A percentile compares a stretch with the other conserved stretches of the same genome.
Conservation (phyloP, 2,888 invertebrate species). For the Epistrophella euchroma region DNA sequence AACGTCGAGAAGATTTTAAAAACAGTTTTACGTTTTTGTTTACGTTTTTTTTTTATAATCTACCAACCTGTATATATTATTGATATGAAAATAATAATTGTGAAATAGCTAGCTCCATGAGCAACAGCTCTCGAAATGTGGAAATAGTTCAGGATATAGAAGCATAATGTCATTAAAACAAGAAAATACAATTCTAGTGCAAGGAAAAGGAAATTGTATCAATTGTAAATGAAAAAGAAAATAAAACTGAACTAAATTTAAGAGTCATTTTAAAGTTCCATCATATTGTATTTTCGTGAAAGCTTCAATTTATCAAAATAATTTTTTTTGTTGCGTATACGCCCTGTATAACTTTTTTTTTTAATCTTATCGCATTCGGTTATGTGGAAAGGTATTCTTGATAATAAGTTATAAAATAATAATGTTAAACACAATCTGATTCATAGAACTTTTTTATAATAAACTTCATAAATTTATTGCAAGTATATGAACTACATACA, state of each 20-base stretch:
- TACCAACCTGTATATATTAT: not conserved
- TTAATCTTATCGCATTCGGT: slow-evolving; percentile 11
- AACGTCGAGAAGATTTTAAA: slow-evolving; percentile 36
- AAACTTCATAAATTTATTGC: not conserved
- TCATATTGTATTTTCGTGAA: no score
- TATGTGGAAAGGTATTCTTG: not conserved
- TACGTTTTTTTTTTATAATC: slow-evolving; percentile 38
- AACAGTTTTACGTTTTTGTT: slow-evolving; percentile 63
- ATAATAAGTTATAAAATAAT: not conserved
- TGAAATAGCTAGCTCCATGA: no score
- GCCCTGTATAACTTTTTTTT: slow-evolving; percentile 21
- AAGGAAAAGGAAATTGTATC: no score
- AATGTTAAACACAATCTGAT: not conserved
- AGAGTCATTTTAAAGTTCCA: no score
- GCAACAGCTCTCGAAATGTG: no score
- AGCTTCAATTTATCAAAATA: not conserved
- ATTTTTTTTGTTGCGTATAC: slow-evolving; percentile 34
- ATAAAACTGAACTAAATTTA: no score
- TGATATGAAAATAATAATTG: not conserved
- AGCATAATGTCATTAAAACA: no score
- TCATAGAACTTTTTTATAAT: not conserved
- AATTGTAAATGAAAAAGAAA: no score
- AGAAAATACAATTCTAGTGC: no score
- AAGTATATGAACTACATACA: not conserved
- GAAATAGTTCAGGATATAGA: no score